Percentiles rank a stretch among this genome's conserved stretches.
Evolutionary conservation across 2,113 vertebrate genomes (phyloP).

Genomic region (Ophthalmolycus amberensis): DNA sequence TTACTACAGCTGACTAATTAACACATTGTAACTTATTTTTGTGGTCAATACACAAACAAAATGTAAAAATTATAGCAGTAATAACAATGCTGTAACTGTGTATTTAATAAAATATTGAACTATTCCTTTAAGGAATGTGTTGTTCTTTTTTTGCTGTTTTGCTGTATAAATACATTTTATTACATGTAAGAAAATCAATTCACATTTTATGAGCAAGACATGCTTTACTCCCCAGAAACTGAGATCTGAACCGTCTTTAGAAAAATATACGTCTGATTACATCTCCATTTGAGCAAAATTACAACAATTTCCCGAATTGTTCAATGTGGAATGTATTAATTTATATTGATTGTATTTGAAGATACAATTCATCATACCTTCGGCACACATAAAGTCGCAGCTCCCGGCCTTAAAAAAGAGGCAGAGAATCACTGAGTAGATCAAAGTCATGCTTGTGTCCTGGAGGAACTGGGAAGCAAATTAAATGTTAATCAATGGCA

Average conservation of each 20-base stretch:
- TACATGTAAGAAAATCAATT: neutral
- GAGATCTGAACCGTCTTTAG: conserved; percentile 16
- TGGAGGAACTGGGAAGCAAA: neutral
- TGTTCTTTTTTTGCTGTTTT: neutral
- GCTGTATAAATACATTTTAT: neutral
- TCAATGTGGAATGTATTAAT: neutral
- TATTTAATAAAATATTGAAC: neutral
- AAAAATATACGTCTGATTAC: conserved; percentile 20
- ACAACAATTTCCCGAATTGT: neutral
- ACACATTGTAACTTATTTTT: neutral
- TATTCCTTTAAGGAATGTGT: neutral
- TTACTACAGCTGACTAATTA: no score
- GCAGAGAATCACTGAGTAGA: conserved; percentile 19
- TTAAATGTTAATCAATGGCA: neutral
- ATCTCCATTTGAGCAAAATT: conserved; percentile 21
- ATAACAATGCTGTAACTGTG: neutral
- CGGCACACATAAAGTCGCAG: neutral
- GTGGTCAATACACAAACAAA: neutral
- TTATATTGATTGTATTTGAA: neutral
- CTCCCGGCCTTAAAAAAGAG: conserved; percentile 6
- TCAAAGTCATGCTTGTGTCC: conserved; percentile 14
- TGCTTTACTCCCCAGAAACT: conserved; percentile 31
- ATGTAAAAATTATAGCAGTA: neutral
- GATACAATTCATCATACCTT: conserved; percentile 8
- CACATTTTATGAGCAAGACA: neutral